Evolutionary conservation across 1,140 invertebrate genomes (phyloP).

Genomic region (Drosophila arawakana): DNA sequence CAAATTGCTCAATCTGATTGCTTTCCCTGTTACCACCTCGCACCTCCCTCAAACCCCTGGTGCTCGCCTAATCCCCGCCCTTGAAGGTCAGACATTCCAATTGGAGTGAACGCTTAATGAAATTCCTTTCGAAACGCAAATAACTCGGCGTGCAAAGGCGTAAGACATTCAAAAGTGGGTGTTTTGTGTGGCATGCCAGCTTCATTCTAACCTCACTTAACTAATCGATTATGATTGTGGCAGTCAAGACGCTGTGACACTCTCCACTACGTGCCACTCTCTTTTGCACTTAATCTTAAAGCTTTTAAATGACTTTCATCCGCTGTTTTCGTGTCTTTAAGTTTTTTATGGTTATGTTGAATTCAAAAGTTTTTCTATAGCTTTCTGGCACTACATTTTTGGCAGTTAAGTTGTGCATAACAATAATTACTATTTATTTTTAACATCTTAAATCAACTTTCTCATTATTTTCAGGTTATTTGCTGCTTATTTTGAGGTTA

Average conservation of each 20-base stretch:
- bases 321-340: too few species aligned
- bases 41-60: not conserved
- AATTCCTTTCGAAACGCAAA: conserved; percentile 14
- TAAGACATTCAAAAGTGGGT: not conserved
- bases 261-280: not conserved
- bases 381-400: too few species aligned
- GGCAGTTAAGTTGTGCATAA: too few species aligned
- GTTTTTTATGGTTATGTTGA: too few species aligned
- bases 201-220: conserved; percentile 1
- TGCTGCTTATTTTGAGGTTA: too few species aligned
- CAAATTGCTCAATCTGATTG: conserved; percentile 5
- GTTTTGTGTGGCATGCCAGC: conserved; percentile 8
- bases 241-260: not conserved
- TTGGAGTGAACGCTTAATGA: conserved; percentile 26
- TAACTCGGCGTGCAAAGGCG: conserved; percentile 6
- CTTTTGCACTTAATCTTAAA: not conserved
- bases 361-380: too few species aligned
- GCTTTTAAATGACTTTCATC: not conserved
- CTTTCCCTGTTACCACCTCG: not conserved
- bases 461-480: too few species aligned
- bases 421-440: too few species aligned
- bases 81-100: conserved; percentile 42
- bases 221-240: conserved; percentile 12
- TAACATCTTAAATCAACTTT: too few species aligned
- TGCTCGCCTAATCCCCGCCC: not conserved